Conservation (phyloP, 2,797 vertebrate genomes). For the Vultur gryphus region DNA sequence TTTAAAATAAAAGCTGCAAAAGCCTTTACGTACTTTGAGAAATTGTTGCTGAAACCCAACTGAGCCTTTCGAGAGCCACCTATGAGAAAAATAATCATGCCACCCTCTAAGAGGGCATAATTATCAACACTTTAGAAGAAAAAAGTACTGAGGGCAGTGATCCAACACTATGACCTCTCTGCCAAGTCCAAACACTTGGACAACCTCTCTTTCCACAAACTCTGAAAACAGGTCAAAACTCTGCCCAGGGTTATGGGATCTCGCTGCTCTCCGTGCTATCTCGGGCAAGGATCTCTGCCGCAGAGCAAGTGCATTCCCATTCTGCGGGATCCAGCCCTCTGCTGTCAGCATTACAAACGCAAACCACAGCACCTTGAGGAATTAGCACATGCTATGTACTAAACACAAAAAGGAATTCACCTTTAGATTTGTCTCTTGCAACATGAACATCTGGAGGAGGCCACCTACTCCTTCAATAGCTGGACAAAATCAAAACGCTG, state of each 20-base stretch:
- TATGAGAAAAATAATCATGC: neutral
- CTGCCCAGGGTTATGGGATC: neutral
- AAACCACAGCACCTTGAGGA: neutral
- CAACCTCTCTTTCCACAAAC: neutral
- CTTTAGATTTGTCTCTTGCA: neutral
- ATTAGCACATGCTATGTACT: neutral
- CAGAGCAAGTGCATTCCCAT: neutral
- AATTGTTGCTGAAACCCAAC: neutral
- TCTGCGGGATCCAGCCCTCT: neutral
- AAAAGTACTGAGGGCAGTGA: neutral
- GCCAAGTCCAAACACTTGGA: neutral
- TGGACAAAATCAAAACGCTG: neutral
- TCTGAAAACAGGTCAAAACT: neutral
- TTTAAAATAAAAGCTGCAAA: neutral
- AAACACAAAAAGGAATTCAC: neutral
- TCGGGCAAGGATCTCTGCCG: neutral
- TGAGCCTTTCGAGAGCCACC: neutral
- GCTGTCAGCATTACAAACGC: neutral
- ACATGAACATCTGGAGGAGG: neutral
- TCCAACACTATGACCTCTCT: neutral
- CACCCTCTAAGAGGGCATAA: neutral
- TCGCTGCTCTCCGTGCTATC: neutral
- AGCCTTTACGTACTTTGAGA: neutral
- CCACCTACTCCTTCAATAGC: neutral
- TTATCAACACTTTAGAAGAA: neutral